Base-by-base conservation (phyloP, 2,888 invertebrate species). In the Nephrocerus scutellatus region DNA sequence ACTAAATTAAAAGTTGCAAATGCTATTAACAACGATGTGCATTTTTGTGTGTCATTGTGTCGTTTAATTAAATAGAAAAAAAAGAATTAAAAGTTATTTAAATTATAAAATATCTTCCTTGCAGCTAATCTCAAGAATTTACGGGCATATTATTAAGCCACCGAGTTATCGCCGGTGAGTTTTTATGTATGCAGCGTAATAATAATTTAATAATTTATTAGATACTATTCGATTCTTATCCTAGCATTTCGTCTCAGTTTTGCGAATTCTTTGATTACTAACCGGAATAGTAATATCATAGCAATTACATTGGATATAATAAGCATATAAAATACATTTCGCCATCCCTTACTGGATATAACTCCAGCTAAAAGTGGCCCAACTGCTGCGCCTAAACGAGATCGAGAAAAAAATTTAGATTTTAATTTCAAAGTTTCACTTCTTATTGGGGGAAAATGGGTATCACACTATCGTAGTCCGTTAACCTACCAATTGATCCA, bases 301-400 rank as follows among this genome's bases (percentile, higher is more conserved):
- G 93, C 90, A 32, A 84, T 58, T 12, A 84, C 62, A 65, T 92
- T 84, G 15, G 93, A 82, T 1, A 71, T 62, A 63, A 95, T 91
- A 10, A 95, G 76, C 87, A 93, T 88, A 55, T 84, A 80, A 71
- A 95, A 93, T 2, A 95, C 93, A 57, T 82, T 75, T 29, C 80
- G 72, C 93, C 93, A 93, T 12, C 82, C 82, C 22, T 70, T 60
- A 48, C 71, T 68, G 0, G 86, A 84, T 8, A 91, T 80, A 30
- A 87, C 74, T 33, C 86, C 95, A 3, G 87, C 93, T 39, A 96
- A 59, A 52, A 93, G 70, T 0, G 96, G 96, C 0, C 96, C 95
- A 14, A 95, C 74, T 1, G 95, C 95, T 30, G 95, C 95, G 38
- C 95, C 89, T 60, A 26, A 10, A 18, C 5, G 10, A 34, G 15